Evolutionary conservation across 2,797 vertebrate species (phyloP).

Genomic region (Eurystomus glaucurus): DNA sequence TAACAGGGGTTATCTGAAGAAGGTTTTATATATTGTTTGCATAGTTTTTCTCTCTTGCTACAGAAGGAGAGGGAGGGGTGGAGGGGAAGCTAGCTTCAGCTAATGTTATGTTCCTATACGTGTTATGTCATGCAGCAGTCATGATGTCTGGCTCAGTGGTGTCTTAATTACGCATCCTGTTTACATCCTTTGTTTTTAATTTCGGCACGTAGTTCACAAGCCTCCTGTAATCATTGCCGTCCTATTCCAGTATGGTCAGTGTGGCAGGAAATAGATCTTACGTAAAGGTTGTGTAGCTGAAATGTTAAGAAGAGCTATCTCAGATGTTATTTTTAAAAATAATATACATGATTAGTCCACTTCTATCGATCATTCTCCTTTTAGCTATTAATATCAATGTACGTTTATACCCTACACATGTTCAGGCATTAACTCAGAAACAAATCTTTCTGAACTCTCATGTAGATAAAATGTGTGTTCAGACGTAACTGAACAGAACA

Average conservation of each 20-base stretch:
- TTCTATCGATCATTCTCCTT: conserved; percentile 42
- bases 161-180: conserved; percentile 90
- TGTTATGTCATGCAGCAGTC: conserved; percentile 80
- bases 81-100: not conserved
- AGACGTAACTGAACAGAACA: conserved; percentile 22
- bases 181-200: conserved; percentile 90
- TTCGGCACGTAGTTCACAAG: conserved; percentile 80
- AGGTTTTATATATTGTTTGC: not conserved
- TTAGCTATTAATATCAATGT: conserved; percentile 42
- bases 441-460: conserved; percentile 49
- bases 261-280: conserved; percentile 64
- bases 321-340: conserved; percentile 64
- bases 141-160: conserved; percentile 84
- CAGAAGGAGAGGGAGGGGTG: not conserved
- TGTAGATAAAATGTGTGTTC: conserved; percentile 48
- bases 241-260: conserved; percentile 78
- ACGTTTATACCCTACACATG: conserved; percentile 35
- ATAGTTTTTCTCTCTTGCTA: not conserved
- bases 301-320: conserved; percentile 54
- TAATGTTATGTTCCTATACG: conserved; percentile 45
- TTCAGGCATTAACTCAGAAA: conserved; percentile 47
- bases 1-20: conserved; percentile 1
- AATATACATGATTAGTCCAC: conserved; percentile 50
- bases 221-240: conserved; percentile 57
- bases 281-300: conserved; percentile 9